Base-by-base conservation (phyloP, 2,888 invertebrate species). In the Andrena bucephala region DNA sequence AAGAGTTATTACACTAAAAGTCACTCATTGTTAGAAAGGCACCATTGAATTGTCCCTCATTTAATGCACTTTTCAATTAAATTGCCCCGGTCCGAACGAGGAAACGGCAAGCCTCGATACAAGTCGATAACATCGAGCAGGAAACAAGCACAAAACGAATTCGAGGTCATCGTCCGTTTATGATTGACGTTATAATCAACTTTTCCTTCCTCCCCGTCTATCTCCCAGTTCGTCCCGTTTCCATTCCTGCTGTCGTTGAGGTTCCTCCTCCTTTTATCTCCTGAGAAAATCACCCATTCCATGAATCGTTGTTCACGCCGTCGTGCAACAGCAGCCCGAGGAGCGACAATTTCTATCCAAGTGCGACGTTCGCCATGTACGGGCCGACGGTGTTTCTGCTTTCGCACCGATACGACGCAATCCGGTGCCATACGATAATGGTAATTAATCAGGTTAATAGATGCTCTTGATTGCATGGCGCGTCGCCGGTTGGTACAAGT, bases 381-480 rank as follows among this genome's bases (percentile, higher is more conserved):
- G 85, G 29, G n/a, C 57, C 2, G 13, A 69, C 71, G 31, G 42
- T 66, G 81, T 75, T 77, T 80, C 81, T 75, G 78, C 63, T 78
- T 70, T 77, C 63, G 72, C 65, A 33, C 42, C 54, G 70, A 76
- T 71, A 63, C 71, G 42, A 60, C 67, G 66, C 76, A 70, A 84
- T 82, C 65, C 67, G 62, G 73, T 65, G 69, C 87, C 90, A 88
- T 86, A 88, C 85, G 86, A 82, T 88, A 85, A 90, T 90, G 91
- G 81, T 91, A 90, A 92, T 92, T 89, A 91, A 91, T 91, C 87
- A 87, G 89, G 89, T 91, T 90, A 91, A 92, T 90, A 86, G 87
- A 76, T 74, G 82, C 83, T 84, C 81, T 81, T 86, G 77, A 87
- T 87, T 87, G 77, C 59, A 29, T 29, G 33, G 50, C 65, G 66